Conservation (phyloP, 2,888 invertebrate genomes). For the Hydropsyche betteni region DNA sequence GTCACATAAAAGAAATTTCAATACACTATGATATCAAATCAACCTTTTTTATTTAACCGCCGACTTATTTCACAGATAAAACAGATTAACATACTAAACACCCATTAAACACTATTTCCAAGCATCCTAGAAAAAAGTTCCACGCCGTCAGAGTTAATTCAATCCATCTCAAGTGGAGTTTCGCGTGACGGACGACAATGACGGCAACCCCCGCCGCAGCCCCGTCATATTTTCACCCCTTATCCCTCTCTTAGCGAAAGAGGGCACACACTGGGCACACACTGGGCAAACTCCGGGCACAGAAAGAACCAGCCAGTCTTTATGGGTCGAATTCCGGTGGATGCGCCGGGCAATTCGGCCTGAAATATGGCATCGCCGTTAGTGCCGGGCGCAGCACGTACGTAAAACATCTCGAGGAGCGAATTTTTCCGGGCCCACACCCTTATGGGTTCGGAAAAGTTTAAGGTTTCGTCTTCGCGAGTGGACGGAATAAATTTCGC, state of each 20-base stretch:
- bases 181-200: constrained; percentile 30
- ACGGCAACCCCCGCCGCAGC: constrained; percentile 11
- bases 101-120: too few species aligned
- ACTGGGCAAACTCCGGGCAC: neutral
- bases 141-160: constrained; percentile 14
- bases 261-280: neutral
- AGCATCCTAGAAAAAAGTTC: neutral
- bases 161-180: constrained; percentile 10
- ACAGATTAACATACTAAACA: too few species aligned
- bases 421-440: neutral
- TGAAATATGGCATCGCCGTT: constrained; percentile 45
- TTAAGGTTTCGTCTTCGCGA: constrained; percentile 16
- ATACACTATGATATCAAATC: too few species aligned
- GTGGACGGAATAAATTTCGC: constrained; percentile 10
- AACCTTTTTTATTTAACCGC: too few species aligned
- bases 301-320: constrained; percentile 1
- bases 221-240: constrained; percentile 15
- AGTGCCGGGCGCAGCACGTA: constrained; percentile 43
- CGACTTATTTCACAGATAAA: too few species aligned
- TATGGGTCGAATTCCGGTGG: constrained; percentile 27
- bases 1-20: too few species aligned
- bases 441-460: neutral
- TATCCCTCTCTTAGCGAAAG: neutral
- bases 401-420: constrained; percentile 44
- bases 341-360: constrained; percentile 38